These are phyloP conservation scores for Propithecus perrieri DNA, from an alignment of 2,797 vertebrate genomes.

Conservation along the genomic window DNA sequence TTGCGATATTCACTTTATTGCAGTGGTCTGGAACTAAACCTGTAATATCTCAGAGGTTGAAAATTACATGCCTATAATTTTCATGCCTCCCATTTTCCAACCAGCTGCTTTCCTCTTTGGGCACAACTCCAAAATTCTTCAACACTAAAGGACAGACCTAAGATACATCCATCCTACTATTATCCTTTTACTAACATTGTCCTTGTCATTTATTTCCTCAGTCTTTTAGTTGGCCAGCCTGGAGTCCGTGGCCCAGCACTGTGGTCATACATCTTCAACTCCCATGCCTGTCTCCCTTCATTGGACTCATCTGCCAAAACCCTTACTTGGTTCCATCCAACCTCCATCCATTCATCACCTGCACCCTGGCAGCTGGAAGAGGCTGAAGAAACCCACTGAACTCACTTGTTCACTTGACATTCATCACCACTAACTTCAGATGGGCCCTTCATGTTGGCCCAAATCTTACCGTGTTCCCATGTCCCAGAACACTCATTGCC, in stretches of 20 bases:
- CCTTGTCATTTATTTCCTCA: neutral
- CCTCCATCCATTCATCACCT: neutral
- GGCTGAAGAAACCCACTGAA: neutral
- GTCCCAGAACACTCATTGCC: neutral
- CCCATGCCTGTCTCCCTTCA: neutral
- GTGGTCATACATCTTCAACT: neutral
- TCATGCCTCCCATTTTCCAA: neutral
- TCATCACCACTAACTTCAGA: neutral
- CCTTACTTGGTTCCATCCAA: neutral
- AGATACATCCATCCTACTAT: neutral
- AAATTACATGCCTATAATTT: neutral
- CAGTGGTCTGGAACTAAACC: neutral
- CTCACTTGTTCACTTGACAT: too few species aligned
- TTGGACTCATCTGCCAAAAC: neutral
- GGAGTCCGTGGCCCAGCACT: rapidly evolving
- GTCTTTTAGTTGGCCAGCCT: neutral
- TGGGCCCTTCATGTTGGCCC: neutral
- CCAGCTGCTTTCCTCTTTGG: too few species aligned
- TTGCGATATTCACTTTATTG: neutral
- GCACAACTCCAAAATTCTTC: neutral
- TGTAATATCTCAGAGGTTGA: neutral
- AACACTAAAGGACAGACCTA: neutral
- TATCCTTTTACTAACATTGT: neutral
- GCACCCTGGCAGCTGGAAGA: neutral
- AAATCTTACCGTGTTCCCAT: neutral